Base-by-base conservation (phyloP, 2,797 vertebrate genomes). In the Gambelia wislizenii region DNA sequence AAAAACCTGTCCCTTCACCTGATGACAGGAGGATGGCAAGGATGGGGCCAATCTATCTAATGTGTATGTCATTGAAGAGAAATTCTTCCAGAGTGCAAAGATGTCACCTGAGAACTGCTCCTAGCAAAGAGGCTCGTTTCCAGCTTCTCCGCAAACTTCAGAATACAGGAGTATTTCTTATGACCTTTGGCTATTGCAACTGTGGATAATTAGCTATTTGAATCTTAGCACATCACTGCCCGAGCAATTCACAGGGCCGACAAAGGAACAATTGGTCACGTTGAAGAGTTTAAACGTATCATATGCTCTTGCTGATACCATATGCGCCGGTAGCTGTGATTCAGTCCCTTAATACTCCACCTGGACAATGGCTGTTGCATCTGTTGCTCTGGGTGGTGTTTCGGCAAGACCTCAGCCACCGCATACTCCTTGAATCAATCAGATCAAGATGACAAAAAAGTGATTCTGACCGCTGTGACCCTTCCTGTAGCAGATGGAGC, bases 401-500 rank as follows among this genome's bases (percentile, higher is more conserved):
- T 85, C 2, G 33, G 13, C 52, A 47, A 76, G 87, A 39, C 69
- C 52, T n/a, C 1, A 61, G 25, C 78, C 90, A 33, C 87, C 25
- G 4, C 83, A 42, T 18, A 1, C 33, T 64, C 33, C 76, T 18
- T 0, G 13, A 33, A 91, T 91, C 92, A 44, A 89, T 92, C 91
- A 92, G 1, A 67, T 27, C 39, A 30, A 93, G 70, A 52, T 36
- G 90, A 84, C 82, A 86, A 90, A 27, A 92, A 84, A 84, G 16
- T 69, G 56, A 30, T 90, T 49, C 75, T 84, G 85, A 39, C 81
- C 78, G 54, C 54, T 1, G n/a, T 27, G 74, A 33, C 56, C 87
- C 87, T 3, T 8, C 0, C 52, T 79, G 90, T 33, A 89, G 92
- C 95, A 95, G 95, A 92, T 94, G 95, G 80, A 92, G 87, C 88